Percentiles rank a stretch among this genome's conserved stretches.
Conservation (phyloP, 2,113 vertebrate genomes). For the Antennarius striatus region DNA sequence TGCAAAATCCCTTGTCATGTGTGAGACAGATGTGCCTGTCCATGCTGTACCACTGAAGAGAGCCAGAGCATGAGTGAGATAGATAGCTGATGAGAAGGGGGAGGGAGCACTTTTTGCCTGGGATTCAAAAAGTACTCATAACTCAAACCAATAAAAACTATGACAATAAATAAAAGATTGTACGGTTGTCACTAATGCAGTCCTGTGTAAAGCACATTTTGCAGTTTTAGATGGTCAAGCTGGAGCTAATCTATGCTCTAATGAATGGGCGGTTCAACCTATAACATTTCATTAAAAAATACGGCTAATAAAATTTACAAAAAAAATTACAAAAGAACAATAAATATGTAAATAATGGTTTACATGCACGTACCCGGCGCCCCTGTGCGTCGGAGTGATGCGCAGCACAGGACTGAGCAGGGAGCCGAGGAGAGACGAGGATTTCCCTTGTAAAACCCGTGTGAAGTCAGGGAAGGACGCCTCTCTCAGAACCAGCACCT, state of each 20-base stretch:
- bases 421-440: slow-evolving; percentile 46
- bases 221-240: too few species aligned
- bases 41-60: slow-evolving; percentile 40
- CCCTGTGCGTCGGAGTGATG: slow-evolving; percentile 28
- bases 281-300: too few species aligned
- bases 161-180: too few species aligned
- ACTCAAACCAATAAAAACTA: too few species aligned
- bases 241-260: too few species aligned
- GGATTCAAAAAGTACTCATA: too few species aligned
- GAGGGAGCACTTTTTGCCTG: background rate
- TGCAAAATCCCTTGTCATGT: slow-evolving; percentile 58
- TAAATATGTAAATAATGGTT: slow-evolving; percentile 31
- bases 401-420: slow-evolving; percentile 10
- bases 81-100: slow-evolving; percentile 30
- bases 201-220: too few species aligned
- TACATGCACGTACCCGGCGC: slow-evolving; percentile 36
- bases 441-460: slow-evolving; percentile 69
- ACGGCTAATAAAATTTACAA: too few species aligned
- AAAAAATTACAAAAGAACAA: background rate
- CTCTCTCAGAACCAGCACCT: slow-evolving; percentile 3
- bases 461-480: slow-evolving; percentile 44
- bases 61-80: slow-evolving; percentile 50
- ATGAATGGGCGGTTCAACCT: too few species aligned
- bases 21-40: slow-evolving; percentile 66
- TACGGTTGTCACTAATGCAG: too few species aligned